Conservation (phyloP, 2,888 invertebrate species). For the Cepaea hortensis region DNA sequence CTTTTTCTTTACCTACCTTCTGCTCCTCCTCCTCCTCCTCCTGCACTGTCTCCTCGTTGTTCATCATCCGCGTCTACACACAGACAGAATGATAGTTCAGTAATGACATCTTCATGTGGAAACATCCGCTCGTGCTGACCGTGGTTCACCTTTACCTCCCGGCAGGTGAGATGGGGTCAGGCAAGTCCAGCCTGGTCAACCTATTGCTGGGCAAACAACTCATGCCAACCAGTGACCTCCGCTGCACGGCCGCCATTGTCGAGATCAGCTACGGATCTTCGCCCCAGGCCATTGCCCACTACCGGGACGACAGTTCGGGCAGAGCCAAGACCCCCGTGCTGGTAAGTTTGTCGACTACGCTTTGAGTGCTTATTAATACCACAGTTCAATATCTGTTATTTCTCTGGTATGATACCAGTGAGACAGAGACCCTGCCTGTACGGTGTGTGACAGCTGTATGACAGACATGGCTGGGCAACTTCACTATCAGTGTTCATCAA, state of each 20-base stretch:
- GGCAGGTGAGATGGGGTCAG: conserved; percentile 69
- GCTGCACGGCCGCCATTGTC: conserved; percentile 42
- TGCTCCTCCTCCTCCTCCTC: neutral
- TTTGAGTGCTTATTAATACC: too few species aligned
- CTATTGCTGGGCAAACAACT: conserved; percentile 62
- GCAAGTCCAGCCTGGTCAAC: conserved; percentile 70
- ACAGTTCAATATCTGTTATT: too few species aligned
- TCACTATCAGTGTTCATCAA: too few species aligned
- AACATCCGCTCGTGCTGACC: neutral
- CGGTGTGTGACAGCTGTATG: too few species aligned
- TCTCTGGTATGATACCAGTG: too few species aligned
- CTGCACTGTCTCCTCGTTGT: neutral
- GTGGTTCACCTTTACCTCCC: neutral
- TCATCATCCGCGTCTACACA: too few species aligned
- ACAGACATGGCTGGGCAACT: too few species aligned
- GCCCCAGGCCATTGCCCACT: conserved; percentile 5
- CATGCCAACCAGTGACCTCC: conserved; percentile 58
- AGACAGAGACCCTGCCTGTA: too few species aligned
- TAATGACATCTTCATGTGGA: too few species aligned
- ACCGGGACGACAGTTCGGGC: conserved; percentile 45
- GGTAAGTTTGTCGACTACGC: conserved; percentile 5
- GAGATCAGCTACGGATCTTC: conserved; percentile 34
- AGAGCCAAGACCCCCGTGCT: conserved; percentile 7
- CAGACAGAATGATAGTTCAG: too few species aligned
- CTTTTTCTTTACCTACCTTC: neutral